These are phyloP conservation scores for Diadromus collaris DNA, from an alignment of 2,888 invertebrate genomes.

Conservation along the genomic window DNA sequence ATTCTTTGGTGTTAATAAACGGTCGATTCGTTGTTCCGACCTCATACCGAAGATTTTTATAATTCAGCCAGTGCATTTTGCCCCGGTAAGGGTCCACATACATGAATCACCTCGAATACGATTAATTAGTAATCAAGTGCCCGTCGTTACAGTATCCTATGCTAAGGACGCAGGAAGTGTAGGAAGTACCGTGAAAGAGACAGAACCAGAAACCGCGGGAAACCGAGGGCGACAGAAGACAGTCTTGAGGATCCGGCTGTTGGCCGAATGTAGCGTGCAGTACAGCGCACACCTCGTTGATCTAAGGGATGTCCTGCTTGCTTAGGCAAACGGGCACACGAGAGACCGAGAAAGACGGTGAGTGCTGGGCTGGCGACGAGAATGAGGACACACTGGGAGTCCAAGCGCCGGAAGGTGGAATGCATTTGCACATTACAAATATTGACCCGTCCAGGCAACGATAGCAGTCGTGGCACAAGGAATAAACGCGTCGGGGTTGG, in stretches of 20 bases:
- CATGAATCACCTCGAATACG: slow-evolving; percentile 31
- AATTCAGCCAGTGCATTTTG: no score
- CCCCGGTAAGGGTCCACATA: slow-evolving; percentile 3
- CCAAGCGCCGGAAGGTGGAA: slow-evolving; percentile 54
- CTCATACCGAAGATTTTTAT: no score
- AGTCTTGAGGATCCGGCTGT: slow-evolving; percentile 38
- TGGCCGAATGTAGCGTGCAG: slow-evolving; percentile 39
- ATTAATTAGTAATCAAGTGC: slow-evolving; percentile 54
- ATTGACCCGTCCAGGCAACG: slow-evolving; percentile 56
- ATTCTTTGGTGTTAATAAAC: no score
- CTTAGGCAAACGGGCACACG: slow-evolving; percentile 38
- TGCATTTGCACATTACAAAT: slow-evolving; percentile 66
- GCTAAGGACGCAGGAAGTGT: slow-evolving; percentile 37
- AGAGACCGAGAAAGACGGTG: background rate
- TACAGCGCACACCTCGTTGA: slow-evolving; percentile 53
- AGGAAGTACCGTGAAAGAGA: slow-evolving; percentile 25
- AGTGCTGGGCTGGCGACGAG: slow-evolving; percentile 25
- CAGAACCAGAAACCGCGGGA: slow-evolving; percentile 11
- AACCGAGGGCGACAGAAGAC: slow-evolving; percentile 34
- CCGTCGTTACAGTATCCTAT: slow-evolving; percentile 40
- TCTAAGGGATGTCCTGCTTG: slow-evolving; percentile 49
- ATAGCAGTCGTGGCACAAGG: slow-evolving; percentile 28
- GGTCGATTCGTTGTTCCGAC: no score
- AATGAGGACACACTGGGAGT: slow-evolving; percentile 43
- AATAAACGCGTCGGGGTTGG: slow-evolving; percentile 58